These are phyloP conservation scores for Micrasema minimum DNA, from an alignment of 1,140 invertebrate species.

Conservation along the genomic window DNA sequence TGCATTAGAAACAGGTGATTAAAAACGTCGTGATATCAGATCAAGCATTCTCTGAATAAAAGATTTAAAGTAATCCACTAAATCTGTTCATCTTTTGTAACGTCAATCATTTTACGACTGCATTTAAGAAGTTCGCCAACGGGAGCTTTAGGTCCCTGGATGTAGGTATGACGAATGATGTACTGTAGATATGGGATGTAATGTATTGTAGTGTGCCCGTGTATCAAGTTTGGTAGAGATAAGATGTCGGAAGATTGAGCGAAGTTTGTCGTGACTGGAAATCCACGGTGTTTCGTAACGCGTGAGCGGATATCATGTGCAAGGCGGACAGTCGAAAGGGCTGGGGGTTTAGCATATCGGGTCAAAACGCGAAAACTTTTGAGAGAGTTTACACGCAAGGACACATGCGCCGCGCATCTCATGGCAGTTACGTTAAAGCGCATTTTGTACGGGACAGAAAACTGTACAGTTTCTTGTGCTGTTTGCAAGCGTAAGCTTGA, in stretches of 20 bases:
- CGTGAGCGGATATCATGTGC: slow-evolving; percentile 15
- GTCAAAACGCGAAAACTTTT: background rate
- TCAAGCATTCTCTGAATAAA: background rate
- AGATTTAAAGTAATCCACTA: background rate
- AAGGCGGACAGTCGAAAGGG: background rate
- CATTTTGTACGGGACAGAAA: too few species aligned
- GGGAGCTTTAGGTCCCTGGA: background rate
- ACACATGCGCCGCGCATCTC: background rate
- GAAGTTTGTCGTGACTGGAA: slow-evolving; percentile 25
- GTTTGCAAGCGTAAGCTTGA: too few species aligned
- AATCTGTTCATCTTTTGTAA: slow-evolving; percentile 10
- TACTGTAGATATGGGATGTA: background rate
- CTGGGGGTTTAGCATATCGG: background rate
- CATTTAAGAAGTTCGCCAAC: background rate
- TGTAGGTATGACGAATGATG: background rate
- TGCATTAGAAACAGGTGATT: slow-evolving; percentile 1
- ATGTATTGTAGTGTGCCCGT: slow-evolving; percentile 1
- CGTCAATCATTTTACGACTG: slow-evolving; percentile 17
- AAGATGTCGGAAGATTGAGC: slow-evolving; percentile 18
- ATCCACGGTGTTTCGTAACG: slow-evolving; percentile 11
- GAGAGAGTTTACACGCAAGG: background rate
- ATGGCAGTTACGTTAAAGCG: background rate
- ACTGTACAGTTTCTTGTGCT: too few species aligned
- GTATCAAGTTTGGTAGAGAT: background rate
- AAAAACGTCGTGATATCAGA: background rate